phyloP scores from a whole-genome alignment of 2,888 invertebrate species.

The Caenorhabditis wallacei region DNA sequence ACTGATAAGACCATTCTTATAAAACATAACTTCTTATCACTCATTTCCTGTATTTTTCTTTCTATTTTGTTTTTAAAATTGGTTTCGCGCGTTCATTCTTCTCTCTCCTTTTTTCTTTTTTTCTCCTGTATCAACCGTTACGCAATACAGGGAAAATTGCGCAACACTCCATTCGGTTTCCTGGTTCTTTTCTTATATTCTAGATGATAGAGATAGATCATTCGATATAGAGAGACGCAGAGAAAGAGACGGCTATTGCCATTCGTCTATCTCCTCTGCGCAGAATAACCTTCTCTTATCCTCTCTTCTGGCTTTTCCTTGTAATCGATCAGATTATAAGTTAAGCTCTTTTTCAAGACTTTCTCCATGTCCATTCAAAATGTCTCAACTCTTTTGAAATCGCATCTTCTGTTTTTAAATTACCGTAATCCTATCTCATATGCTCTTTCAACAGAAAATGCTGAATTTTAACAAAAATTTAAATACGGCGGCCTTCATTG shows the following conservation, averaged over 20 bases:
- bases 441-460: too few relatives aligned
- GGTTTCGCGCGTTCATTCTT: conserved; percentile 11
- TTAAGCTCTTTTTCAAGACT: conserved; percentile 12
- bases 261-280: conserved; percentile 29
- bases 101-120: conserved; percentile 9
- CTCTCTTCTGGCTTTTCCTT: conserved; percentile 11
- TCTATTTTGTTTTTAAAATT: conserved; percentile 17
- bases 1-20: conserved; percentile 35
- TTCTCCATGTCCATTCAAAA: too few relatives aligned
- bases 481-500: too few relatives aligned
- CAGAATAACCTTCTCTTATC: conserved; percentile 31
- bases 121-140: conserved; percentile 30
- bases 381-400: background rate
- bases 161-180: conserved; percentile 35
- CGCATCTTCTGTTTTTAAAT: too few relatives aligned
- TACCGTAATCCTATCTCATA: too few relatives aligned
- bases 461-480: too few relatives aligned
- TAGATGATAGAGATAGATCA: conserved; percentile 12
- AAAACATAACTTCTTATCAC: conserved; percentile 19
- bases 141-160: conserved; percentile 34
- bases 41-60: conserved; percentile 14
- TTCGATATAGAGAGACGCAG: conserved; percentile 24
- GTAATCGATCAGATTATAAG: conserved; percentile 36
- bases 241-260: conserved; percentile 27
- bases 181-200: conserved; percentile 28